phyloP scores from a whole-genome alignment of 2,113 vertebrate genomes.

The Otocyon megalotis region DNA sequence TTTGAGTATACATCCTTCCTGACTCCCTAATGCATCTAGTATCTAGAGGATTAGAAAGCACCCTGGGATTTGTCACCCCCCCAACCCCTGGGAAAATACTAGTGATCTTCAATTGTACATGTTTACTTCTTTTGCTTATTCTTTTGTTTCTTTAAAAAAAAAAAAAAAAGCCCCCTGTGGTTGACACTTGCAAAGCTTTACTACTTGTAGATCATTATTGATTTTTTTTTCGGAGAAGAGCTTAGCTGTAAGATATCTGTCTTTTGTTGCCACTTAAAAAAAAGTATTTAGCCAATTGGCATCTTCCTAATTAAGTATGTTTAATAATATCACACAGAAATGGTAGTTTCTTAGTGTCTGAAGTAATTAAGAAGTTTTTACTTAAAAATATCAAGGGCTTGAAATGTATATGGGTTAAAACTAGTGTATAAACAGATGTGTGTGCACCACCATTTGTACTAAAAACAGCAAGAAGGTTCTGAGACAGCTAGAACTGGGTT shows the following conservation, averaged over 20 bases:
- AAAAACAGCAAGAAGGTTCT: background rate
- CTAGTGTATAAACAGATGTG: background rate
- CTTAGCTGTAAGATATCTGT: background rate
- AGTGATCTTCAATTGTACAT: background rate
- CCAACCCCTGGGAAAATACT: background rate
- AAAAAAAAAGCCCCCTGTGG: background rate
- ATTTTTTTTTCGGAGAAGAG: slow-evolving; percentile 11
- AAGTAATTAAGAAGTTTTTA: background rate
- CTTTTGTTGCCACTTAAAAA: background rate
- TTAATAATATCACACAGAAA: background rate
- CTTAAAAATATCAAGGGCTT: slow-evolving; percentile 26
- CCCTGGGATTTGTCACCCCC: background rate
- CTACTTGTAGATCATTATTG: background rate
- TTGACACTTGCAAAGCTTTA: background rate
- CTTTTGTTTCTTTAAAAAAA: background rate
- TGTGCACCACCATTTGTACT: background rate
- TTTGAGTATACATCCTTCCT: background rate
- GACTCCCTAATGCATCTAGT: background rate
- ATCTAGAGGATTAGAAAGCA: background rate
- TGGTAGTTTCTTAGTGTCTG: background rate
- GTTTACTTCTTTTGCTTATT: background rate
- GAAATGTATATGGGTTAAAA: background rate
- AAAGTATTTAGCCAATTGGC: background rate
- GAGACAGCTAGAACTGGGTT: background rate
- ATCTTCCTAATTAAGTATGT: background rate